These are phyloP conservation scores for Caenorhabditis imperialis DNA, from an alignment of 2,888 invertebrate species.

Conservation along the genomic window DNA sequence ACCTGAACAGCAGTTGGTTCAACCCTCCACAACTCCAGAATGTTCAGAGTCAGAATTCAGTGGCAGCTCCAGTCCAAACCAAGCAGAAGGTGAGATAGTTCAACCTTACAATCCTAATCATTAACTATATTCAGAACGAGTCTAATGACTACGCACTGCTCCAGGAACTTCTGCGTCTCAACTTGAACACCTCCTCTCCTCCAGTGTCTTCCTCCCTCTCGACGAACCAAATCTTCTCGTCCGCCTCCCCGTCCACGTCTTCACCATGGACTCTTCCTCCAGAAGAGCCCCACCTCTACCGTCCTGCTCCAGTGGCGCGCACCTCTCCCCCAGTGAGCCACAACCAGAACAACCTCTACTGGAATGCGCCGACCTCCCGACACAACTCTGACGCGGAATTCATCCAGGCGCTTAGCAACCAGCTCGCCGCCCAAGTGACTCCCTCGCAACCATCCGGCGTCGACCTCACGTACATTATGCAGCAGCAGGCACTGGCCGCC, in stretches of 20 bases:
- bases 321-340: conserved; percentile 13
- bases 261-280: conserved; percentile 53
- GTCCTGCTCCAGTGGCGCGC: conserved; percentile 13
- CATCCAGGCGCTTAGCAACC: conserved; percentile 25
- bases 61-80: conserved; percentile 31
- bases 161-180: conserved; percentile 60
- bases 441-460: conserved; percentile 47
- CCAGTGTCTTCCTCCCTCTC: conserved; percentile 10
- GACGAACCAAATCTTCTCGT: conserved; percentile 34
- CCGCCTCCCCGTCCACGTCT: conserved; percentile 46
- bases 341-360: conserved; percentile 28
- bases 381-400: conserved; percentile 25
- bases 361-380: conserved; percentile 14
- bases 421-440: conserved; percentile 26
- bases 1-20: conserved; percentile 45
- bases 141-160: conserved; percentile 55
- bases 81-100: conserved; percentile 33
- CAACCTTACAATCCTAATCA: background rate
- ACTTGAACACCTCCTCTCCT: conserved; percentile 48
- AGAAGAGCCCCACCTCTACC: conserved; percentile 37
- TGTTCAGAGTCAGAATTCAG: conserved; percentile 11
- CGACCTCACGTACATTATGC: conserved; percentile 46
- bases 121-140: conserved; percentile 19
- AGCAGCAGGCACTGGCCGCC: conserved; percentile 48
- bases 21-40: conserved; percentile 27